phyloP scores from a whole-genome alignment of 2,888 invertebrate species.

The Kryphioiulus occultus region DNA sequence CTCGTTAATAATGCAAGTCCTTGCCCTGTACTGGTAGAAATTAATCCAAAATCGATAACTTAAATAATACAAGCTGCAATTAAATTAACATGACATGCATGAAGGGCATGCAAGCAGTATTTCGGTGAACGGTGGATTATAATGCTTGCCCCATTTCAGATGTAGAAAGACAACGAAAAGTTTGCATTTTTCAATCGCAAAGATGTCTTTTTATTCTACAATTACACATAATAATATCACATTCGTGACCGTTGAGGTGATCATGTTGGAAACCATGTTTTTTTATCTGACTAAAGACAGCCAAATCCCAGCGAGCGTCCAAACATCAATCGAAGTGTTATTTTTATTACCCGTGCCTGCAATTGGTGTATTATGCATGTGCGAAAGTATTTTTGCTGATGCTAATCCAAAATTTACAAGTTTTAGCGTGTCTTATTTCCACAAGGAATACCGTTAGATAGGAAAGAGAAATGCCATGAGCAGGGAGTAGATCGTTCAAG shows the following conservation, averaged over 20 bases:
- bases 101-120: neutral
- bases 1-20: neutral
- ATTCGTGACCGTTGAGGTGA: too few species aligned
- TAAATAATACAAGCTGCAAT: neutral
- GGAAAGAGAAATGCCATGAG: neutral
- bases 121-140: neutral
- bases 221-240: too few species aligned
- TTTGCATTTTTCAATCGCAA: neutral
- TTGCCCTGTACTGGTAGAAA: neutral
- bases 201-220: too few species aligned
- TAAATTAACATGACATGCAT: conserved; percentile 26
- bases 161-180: neutral
- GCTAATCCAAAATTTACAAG: neutral
- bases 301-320: too few species aligned
- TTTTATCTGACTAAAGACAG: too few species aligned
- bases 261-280: too few species aligned
- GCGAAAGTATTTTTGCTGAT: neutral
- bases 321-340: too few species aligned
- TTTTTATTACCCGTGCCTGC: too few species aligned
- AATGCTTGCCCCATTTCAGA: too few species aligned
- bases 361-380: neutral
- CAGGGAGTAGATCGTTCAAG: neutral
- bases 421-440: neutral
- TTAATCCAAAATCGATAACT: conserved; percentile 15
- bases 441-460: neutral